Evolutionary conservation across 2,888 invertebrate species (phyloP), one percentile per base, ranked within the genome.

Genomic region (Gonocerus acuteangulatus): DNA sequence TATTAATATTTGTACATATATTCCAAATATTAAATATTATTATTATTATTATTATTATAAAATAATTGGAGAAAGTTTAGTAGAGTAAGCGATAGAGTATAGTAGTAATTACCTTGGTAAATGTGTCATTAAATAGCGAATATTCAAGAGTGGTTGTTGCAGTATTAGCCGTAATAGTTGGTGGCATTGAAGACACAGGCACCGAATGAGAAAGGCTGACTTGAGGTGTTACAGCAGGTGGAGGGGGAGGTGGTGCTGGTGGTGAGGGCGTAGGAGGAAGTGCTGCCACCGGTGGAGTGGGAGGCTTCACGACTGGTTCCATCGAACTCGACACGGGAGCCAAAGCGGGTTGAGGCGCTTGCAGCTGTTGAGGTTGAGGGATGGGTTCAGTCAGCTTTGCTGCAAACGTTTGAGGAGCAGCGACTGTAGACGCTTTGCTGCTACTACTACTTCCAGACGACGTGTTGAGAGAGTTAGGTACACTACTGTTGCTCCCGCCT

Each of bases 61-160:
- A n/a, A n/a, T n/a, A n/a, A n/a, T n/a, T n/a, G n/a, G n/a, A n/a
- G n/a, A n/a, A n/a, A n/a, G n/a, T n/a, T n/a, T n/a, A n/a, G n/a
- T n/a, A n/a, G n/a, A n/a, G n/a, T n/a, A n/a, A n/a, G n/a, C n/a
- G n/a, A n/a, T n/a, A n/a, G n/a, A n/a, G n/a, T n/a, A n/a, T n/a
- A n/a, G n/a, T n/a, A 23, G n/a, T 11, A 3, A 13, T 32, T 57
- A 76, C 81, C 75, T 82, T 82, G 45, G 82, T 80, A 70, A 84
- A 83, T 1, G 79, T 76, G 72, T 90, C 89, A 72, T 89, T 89
- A 75, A 95, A 94, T 66, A 95, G 81, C 0, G 92, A 89, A 76
- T 93, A 95, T 71, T 92, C 90, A 65, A 83, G 81, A 1, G 84
- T 80, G 7, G 62, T 51, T 39, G 60, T 67, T 32, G 67, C 61